Conservation (phyloP, 2,888 invertebrate species). For the Eupithecia insigniata region DNA sequence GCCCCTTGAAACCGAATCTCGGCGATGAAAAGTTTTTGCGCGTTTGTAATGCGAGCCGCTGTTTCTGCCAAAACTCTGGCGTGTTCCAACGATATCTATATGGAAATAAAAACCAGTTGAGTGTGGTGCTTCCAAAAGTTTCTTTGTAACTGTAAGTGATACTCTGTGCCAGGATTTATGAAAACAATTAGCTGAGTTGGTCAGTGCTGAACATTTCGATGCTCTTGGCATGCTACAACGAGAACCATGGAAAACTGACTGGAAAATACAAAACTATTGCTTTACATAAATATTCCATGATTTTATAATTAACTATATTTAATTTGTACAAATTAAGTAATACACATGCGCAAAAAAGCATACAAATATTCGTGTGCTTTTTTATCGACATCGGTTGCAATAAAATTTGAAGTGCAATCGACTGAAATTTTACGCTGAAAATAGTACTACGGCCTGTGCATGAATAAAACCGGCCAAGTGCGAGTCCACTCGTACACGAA, state of each 20-base stretch:
- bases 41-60: background rate
- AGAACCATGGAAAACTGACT: background rate
- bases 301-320: no score
- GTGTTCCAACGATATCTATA: background rate
- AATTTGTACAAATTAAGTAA: no score
- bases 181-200: background rate
- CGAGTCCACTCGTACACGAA: no score
- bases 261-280: background rate
- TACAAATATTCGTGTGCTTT: background rate
- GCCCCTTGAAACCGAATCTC: slow-evolving; percentile 1
- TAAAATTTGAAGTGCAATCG: background rate
- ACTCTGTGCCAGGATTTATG: background rate
- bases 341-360: no score
- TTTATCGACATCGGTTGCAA: background rate
- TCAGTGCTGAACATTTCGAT: background rate
- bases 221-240: no score
- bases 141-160: background rate
- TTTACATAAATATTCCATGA: background rate
- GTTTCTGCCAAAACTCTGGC: background rate
- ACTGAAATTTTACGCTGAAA: background rate
- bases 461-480: no score
- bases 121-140: background rate
- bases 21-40: background rate
- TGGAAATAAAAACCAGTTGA: background rate
- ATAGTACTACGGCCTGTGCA: background rate